phyloP scores from a whole-genome alignment of 2,888 invertebrate species.

The Aleiodes alternator region DNA sequence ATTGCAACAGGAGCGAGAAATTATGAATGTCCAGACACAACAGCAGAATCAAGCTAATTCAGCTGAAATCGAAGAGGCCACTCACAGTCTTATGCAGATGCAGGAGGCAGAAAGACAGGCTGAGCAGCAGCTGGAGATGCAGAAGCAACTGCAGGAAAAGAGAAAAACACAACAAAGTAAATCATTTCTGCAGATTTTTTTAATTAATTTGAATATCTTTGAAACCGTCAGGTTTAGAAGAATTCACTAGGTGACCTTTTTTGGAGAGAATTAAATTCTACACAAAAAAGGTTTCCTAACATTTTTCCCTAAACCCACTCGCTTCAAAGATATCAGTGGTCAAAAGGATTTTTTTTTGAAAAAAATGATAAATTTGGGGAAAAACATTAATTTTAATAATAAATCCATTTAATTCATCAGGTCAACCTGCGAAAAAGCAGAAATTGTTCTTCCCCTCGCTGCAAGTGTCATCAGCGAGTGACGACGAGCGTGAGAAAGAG shows the following conservation, averaged over 20 bases:
- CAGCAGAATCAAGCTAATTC: conserved; percentile 64
- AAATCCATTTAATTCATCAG: conserved; percentile 50
- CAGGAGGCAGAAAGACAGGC: conserved; percentile 66
- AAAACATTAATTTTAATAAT: not conserved
- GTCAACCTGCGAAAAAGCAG: conserved; percentile 65
- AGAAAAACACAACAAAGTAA: conserved; percentile 62
- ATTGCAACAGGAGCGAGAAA: conserved; percentile 75
- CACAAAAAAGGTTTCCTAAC: not conserved
- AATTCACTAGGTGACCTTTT: not conserved
- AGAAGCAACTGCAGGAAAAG: conserved; percentile 60
- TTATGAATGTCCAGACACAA: conserved; percentile 61
- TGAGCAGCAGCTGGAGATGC: conserved; percentile 61
- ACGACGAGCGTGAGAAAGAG: conserved; percentile 66
- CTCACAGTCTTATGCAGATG: conserved; percentile 70
- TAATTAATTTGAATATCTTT: too few species aligned
- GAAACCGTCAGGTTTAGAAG: too few species aligned
- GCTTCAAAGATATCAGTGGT: not conserved
- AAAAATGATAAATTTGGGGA: not conserved
- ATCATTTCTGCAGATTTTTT: not conserved
- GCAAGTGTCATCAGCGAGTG: conserved; percentile 57
- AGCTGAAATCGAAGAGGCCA: conserved; percentile 69
- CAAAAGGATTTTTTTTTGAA: not conserved
- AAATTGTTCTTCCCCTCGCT: conserved; percentile 65
- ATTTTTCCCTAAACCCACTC: too few species aligned
- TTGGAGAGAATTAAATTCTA: not conserved